phyloP scores from a whole-genome alignment of 2,113 vertebrate genomes.

The Poicephalus gulielmi region DNA sequence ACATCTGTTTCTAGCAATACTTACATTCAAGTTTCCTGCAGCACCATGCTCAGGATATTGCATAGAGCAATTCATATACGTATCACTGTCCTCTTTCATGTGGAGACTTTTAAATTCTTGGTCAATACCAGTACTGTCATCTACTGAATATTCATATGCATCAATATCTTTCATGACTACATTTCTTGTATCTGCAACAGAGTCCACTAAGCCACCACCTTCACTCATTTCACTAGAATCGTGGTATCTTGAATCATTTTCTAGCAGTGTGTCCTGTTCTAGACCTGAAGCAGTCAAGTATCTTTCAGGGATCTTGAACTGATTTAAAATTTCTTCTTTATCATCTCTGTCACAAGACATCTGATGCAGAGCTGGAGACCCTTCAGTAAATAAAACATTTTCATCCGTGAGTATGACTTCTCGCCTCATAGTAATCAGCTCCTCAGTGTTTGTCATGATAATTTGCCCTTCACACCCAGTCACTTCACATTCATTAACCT shows the following conservation, averaged over 20 bases:
- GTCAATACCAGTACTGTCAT: background rate
- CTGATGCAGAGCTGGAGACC: background rate
- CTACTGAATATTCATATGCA: background rate
- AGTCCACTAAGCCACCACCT: background rate
- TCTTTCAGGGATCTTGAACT: slow-evolving; percentile 23
- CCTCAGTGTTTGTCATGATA: background rate
- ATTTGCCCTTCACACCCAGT: background rate
- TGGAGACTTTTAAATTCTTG: background rate
- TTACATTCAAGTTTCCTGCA: background rate
- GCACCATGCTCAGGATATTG: background rate
- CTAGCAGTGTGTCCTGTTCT: background rate
- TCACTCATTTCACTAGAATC: background rate
- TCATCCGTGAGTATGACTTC: background rate
- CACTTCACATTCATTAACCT: background rate
- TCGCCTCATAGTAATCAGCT: background rate
- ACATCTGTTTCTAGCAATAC: background rate
- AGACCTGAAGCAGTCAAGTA: slow-evolving; percentile 25
- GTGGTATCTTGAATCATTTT: background rate
- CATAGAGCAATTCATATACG: background rate
- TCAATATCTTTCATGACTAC: background rate
- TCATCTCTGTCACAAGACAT: background rate
- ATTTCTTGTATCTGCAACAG: background rate
- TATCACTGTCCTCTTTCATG: background rate
- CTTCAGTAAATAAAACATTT: background rate
- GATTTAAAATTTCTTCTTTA: background rate